Evolutionary conservation across 2,888 invertebrate species (phyloP).

Genomic region (Drosophila meridiana): DNA sequence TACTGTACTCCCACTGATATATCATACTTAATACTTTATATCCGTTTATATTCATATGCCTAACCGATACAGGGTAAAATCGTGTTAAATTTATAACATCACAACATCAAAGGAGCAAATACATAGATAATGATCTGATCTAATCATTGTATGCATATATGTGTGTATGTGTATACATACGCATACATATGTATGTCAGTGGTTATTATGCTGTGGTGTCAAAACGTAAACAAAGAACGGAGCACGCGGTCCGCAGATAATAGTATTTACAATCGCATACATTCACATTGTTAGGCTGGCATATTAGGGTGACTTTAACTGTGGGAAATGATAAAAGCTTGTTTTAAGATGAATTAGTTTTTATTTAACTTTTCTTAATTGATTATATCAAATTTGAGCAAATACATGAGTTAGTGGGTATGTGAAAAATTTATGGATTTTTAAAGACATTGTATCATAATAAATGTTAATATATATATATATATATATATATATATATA

Average conservation of each 20-base stretch:
- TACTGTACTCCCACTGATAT: no score
- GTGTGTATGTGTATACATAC: not conserved
- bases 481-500: no score
- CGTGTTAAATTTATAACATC: not conserved
- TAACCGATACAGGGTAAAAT: not conserved
- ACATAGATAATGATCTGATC: not conserved
- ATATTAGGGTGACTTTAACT: not conserved
- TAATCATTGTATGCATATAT: not conserved
- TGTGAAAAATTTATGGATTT: no score
- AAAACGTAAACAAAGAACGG: slow-evolving; percentile 26
- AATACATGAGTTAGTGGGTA: no score
- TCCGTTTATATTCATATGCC: not conserved
- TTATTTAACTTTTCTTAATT: not conserved
- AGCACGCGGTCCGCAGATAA: slow-evolving; percentile 13
- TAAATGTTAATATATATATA: no score
- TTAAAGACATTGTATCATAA: no score
- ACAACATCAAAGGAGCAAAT: not conserved
- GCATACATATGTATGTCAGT: no score
- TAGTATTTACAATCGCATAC: not conserved
- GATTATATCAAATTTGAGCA: no score
- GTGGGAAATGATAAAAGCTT: not conserved
- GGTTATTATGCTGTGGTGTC: not conserved
- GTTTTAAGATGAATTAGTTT: not conserved
- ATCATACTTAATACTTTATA: not conserved
- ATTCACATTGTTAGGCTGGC: not conserved